Evolutionary conservation across 2,797 vertebrate species (phyloP).

Genomic region (Rousettus madagascariensis): DNA sequence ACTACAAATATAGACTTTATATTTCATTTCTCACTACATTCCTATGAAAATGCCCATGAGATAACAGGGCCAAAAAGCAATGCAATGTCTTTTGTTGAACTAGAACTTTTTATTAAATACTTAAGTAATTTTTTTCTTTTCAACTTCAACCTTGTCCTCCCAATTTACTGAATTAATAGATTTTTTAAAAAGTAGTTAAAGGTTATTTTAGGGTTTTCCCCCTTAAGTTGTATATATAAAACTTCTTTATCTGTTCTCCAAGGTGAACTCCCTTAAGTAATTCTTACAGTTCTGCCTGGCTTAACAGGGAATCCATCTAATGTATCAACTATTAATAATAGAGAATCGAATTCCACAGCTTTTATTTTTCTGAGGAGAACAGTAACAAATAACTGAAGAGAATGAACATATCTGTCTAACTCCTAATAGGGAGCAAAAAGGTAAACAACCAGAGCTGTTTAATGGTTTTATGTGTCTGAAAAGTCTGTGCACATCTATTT

Average conservation of each 20-base stretch:
- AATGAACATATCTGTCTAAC: not conserved
- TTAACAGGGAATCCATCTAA: conserved; percentile 22
- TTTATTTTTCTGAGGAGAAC: not conserved
- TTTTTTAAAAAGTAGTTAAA: conserved; percentile 10
- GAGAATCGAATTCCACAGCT: not conserved
- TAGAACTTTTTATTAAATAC: not conserved
- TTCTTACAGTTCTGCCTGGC: conserved; percentile 27
- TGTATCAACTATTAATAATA: conserved; percentile 39
- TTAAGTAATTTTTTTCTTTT: not conserved
- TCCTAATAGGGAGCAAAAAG: not conserved
- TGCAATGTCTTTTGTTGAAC: not conserved
- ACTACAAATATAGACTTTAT: not conserved
- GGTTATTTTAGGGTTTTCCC: not conserved
- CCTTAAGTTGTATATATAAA: conserved; percentile 15
- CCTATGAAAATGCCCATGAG: not conserved
- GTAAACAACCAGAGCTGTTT: not conserved
- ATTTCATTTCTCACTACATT: not conserved
- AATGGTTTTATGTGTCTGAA: not conserved
- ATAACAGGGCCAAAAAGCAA: not conserved
- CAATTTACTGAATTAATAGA: not conserved
- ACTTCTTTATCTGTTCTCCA: not conserved
- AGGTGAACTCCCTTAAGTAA: conserved; percentile 7
- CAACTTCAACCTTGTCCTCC: not conserved
- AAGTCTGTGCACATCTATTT: not conserved
- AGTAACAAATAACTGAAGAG: not conserved